phyloP scores from a whole-genome alignment of 2,888 invertebrate species.

The Orthosia gothica region DNA sequence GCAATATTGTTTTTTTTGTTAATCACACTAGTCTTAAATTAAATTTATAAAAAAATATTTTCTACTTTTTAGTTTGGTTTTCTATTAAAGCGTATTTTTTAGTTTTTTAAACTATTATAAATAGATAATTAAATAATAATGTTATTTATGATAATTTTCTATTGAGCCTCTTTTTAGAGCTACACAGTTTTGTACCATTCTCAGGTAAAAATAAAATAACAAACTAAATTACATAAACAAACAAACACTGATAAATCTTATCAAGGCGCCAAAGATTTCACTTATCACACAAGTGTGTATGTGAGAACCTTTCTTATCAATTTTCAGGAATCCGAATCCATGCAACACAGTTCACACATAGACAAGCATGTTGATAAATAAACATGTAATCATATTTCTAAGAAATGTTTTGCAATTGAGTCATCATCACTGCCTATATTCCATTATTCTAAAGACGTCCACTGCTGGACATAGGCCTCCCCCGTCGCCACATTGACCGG shows the following conservation, averaged over 20 bases:
- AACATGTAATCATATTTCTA: conserved; percentile 35
- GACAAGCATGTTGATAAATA: conserved; percentile 50
- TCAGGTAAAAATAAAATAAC: conserved; percentile 41
- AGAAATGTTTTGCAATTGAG: conserved; percentile 36
- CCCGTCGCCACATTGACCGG: no score
- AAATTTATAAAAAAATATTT: no score
- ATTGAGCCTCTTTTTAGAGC: no score
- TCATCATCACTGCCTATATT: conserved; percentile 12
- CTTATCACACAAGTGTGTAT: conserved; percentile 80
- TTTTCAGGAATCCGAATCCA: conserved; percentile 77
- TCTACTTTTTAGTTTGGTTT: no score
- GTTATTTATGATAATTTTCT: not conserved
- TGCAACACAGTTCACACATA: conserved; percentile 54
- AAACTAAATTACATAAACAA: conserved; percentile 66
- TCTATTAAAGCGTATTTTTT: no score
- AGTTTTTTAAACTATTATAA: no score
- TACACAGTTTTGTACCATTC: no score
- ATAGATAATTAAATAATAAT: not conserved
- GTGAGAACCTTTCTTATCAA: conserved; percentile 77
- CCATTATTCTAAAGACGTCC: no score
- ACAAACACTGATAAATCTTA: conserved; percentile 68
- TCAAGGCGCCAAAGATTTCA: conserved; percentile 83
- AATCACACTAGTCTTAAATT: no score
- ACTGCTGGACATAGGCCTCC: no score
- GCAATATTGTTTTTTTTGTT: no score